Evolutionary conservation across 1,140 invertebrate genomes (phyloP), one percentile per base, ranked within the genome.

Genomic region (Saccostrea echinata): DNA sequence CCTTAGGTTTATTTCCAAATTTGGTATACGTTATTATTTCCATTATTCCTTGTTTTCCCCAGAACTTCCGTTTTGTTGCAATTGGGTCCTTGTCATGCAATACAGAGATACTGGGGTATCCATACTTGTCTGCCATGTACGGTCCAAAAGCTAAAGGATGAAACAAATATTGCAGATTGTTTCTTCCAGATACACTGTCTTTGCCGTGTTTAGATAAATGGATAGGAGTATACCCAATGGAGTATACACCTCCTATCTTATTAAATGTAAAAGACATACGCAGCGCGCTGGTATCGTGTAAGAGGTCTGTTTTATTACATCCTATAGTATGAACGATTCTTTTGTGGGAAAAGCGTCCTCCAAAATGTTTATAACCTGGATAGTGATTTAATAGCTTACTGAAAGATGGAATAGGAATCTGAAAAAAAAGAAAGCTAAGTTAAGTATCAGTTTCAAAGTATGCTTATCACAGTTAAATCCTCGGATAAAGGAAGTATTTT

Each of bases 91-190:
- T 88, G n/a, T 91, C 88, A 84, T 93, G 92, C 6, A 93, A 86
- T 68, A 92, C 92, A 35, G 92, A 91, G 33, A 94, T 91, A 27
- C 86, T 93, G 24, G 94, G 93, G 85, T 93, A 93, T 16, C 92
- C 93, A 85, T 94, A 94, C 87, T 94, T 94, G 80, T 93, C 93
- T 11, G 93, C 94, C n/a, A 94, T 84, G 85, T 91, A 94, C 8
- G 94, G 94, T 16, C 94, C 94, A 87, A 91, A 94, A 21, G 93
- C 93, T 13, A 94, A 92, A 3, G 94, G 93, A 86, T 93, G 91
- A 88, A 92, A 94, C 21, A 94, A 92, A 85, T 94, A 94, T 82
- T 93, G 92, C 11, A 91, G 51, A 13, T 91, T 89, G 84, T 93
- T 88, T 71, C 53, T 86, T 2, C 93, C 93, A 8, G 86, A 55